Evolutionary conservation across 1,140 invertebrate species (phyloP), one percentile per base, ranked within the genome.

Genomic region (Pygmarrhopalites habei): DNA sequence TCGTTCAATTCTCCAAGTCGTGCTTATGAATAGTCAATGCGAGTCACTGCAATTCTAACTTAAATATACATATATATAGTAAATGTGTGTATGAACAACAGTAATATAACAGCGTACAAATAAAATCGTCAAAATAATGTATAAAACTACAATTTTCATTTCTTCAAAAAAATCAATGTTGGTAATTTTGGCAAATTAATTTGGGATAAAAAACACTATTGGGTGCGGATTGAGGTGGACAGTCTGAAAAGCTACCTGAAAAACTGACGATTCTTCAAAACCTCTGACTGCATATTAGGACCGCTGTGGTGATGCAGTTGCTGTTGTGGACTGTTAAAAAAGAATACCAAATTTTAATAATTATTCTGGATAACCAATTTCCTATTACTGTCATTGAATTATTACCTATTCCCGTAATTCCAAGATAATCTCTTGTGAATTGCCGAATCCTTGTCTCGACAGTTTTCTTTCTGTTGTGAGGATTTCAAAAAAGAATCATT

Each of bases 361-460:
- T n/a, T n/a, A n/a, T n/a, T n/a, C n/a, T n/a, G n/a, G n/a, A n/a
- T n/a, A n/a, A n/a, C n/a, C n/a, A n/a, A n/a, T n/a, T n/a, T n/a
- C n/a, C n/a, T n/a, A n/a, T n/a, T n/a, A n/a, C n/a, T n/a, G n/a
- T n/a, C n/a, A n/a, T n/a, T n/a, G n/a, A n/a, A 35, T 15, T 35
- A 35, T 15, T 35, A 35, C 5, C 32, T 35, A n/a, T n/a, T n/a
- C 62, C 79, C 81, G 67, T 79, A 82, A 73, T 85, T 84, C 83
- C 82, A 85, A 15, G 83, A 85, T 17, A 85, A 74, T 28, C 83
- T 75, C 75, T 86, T 85, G 71, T 85, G 80, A 62, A 85, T 85
- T 58, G 76, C 79, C 25, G 77, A 35, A 51, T 70, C 67, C 41
- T 66, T 74, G 74, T 85, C 83, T 72, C 74, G 74, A 46, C 69